Conservation (phyloP, 2,888 invertebrate species). For the Andrena flavipes region DNA sequence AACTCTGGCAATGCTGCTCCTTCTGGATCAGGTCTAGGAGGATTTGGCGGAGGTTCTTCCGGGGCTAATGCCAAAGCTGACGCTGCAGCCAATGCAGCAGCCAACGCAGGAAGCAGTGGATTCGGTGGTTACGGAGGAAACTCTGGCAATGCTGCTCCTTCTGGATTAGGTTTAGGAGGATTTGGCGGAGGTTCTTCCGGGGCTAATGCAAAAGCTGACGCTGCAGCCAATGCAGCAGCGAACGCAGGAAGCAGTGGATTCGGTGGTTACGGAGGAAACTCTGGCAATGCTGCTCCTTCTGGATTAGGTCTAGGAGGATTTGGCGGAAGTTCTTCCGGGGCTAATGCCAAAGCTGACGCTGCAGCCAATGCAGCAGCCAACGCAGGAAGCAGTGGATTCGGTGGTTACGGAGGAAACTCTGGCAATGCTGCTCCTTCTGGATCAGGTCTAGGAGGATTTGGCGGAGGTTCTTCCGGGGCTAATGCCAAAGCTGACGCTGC, state of each 20-base stretch:
- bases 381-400: constrained; percentile 3
- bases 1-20: not conserved
- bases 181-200: constrained; percentile 41
- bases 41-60: no score
- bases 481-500: not conserved
- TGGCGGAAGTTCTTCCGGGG: not conserved
- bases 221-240: no score
- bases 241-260: not conserved
- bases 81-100: no score
- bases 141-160: no score
- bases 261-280: not conserved
- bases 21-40: not conserved
- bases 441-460: constrained; percentile 5
- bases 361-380: constrained; percentile 31
- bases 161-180: no score
- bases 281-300: not conserved
- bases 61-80: no score
- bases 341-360: not conserved
- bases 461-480: constrained; percentile 39
- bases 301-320: constrained; percentile 10
- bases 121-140: no score
- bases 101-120: no score
- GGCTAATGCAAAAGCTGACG: not conserved
- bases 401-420: constrained; percentile 17
- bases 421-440: not conserved